Conservation (phyloP, 2,113 vertebrate genomes). For the Brevimyrus niger region DNA sequence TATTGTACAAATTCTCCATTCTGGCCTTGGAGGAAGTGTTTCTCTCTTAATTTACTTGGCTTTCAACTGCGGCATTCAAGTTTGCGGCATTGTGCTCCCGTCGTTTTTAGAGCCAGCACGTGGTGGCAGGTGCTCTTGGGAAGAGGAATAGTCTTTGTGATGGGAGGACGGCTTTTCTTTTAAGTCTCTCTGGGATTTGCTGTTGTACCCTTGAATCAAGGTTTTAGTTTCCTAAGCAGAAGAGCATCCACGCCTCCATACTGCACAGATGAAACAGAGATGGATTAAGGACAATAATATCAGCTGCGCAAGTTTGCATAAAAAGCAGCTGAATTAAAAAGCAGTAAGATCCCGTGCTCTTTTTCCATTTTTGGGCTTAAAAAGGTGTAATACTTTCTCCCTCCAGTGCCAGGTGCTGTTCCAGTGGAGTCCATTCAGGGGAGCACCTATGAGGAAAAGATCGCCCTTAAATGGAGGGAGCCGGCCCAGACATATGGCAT, state of each 20-base stretch:
- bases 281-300: not conserved
- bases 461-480: slow-evolving; percentile 86
- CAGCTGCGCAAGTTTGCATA: not conserved
- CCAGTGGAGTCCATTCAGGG: slow-evolving; percentile 84
- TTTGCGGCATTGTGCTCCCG: not conserved
- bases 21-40: not conserved
- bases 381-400: not conserved
- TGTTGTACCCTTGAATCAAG: slow-evolving; percentile 1
- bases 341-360: not conserved
- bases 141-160: not conserved
- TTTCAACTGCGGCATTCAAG: not conserved
- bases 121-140: not conserved
- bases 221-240: not conserved
- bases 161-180: not conserved
- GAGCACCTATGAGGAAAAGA: slow-evolving; percentile 90
- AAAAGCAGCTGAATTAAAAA: not conserved
- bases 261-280: not conserved
- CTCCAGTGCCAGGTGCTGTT: slow-evolving; percentile 78
- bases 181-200: not conserved
- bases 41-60: not conserved
- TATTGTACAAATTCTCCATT: not conserved
- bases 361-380: not conserved
- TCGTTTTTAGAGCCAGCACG: not conserved
- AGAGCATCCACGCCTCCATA: not conserved
- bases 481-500: slow-evolving; percentile 84